Base-by-base conservation (phyloP, 64 coral and sea anemone genomes). In the Stichodactyla helianthus region DNA sequence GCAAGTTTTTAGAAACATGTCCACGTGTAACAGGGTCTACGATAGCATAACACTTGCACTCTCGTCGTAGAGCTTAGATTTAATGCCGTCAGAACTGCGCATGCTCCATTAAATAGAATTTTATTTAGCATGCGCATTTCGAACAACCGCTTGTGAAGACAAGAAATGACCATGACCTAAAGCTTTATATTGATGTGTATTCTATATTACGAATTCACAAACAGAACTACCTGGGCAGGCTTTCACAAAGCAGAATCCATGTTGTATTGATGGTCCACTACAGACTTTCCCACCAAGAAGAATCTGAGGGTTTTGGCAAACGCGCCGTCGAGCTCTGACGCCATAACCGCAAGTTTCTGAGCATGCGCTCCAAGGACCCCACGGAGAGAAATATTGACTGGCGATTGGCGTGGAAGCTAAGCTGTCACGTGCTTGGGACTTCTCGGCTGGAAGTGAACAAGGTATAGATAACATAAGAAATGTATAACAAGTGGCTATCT, bases 281-380 rank as follows among this genome's bases (percentile, higher is more conserved):
- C 90, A 92, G 25, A 92, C 8, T 26, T 76, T 31, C 18, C 87
- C 77, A 28, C 31, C 79, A 27, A 86, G 79, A 53, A 87, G 79
- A 12, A 87, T 77, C 14, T 51, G 85, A 50, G 90, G 90, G 78
- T 92, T 92, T 6, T 52, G 85, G 64, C 90, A 92, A 20, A 77
- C 78, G 90, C 90, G 90, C 12, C 26, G 51, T 18, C 90, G 90
- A 65, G 77, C 85, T 35, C 90, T 67, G 28, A 87, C 85, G 79
- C 90, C 90, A 82, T 80, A 85, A 57, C 90, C 90, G 54, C 90
- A 92, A 5, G 59, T 81, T 52, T 92, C 84, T 16, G 90, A 92
- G 77, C 90, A 92, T 87, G 90, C 52, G 79, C 85, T 92, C 90
- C 90, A 92, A 13, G 14, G 7, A 83, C 85, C 86, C 90, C 90